Percentiles rank a stretch among this genome's conserved stretches.
Conservation (phyloP, 2,797 vertebrate species). For the Masticophis lateralis region DNA sequence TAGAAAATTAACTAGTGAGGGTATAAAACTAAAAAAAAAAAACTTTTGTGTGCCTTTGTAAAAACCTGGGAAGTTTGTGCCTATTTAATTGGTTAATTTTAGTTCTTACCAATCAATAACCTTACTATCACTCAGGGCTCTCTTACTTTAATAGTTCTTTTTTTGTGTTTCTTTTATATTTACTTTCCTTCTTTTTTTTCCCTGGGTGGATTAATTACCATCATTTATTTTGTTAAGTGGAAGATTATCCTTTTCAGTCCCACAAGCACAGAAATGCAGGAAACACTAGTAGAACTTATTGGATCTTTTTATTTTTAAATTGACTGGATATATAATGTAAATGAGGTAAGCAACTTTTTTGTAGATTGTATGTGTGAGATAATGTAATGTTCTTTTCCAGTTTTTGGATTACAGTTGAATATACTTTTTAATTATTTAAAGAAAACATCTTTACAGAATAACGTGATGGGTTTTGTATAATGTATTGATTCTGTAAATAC, state of each 20-base stretch:
- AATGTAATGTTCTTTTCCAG: slow-evolving; percentile 88
- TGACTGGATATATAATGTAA: slow-evolving; percentile 89
- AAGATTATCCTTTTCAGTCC: slow-evolving; percentile 92
- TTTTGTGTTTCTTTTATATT: slow-evolving; percentile 71
- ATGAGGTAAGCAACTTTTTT: slow-evolving; percentile 86
- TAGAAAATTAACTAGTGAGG: slow-evolving; percentile 62
- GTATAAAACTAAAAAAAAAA: slow-evolving; percentile 71
- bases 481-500: slow-evolving; percentile 98
- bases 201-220: slow-evolving; percentile 83
- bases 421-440: slow-evolving; percentile 88
- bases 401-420: slow-evolving; percentile 87
- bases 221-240: slow-evolving; percentile 93
- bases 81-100: slow-evolving; percentile 77
- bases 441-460: slow-evolving; percentile 86
- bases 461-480: slow-evolving; percentile 90
- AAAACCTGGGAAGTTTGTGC: slow-evolving; percentile 75
- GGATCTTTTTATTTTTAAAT: slow-evolving; percentile 79
- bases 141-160: slow-evolving; percentile 75
- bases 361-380: slow-evolving; percentile 84
- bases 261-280: slow-evolving; percentile 89
- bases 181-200: slow-evolving; percentile 72
- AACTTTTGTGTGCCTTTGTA: slow-evolving; percentile 76
- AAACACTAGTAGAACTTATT: slow-evolving; percentile 79
- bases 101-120: slow-evolving; percentile 76
- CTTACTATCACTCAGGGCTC: slow-evolving; percentile 79